Base-by-base conservation (phyloP, 2,113 vertebrate species). In the Petrocephalus zakoni region DNA sequence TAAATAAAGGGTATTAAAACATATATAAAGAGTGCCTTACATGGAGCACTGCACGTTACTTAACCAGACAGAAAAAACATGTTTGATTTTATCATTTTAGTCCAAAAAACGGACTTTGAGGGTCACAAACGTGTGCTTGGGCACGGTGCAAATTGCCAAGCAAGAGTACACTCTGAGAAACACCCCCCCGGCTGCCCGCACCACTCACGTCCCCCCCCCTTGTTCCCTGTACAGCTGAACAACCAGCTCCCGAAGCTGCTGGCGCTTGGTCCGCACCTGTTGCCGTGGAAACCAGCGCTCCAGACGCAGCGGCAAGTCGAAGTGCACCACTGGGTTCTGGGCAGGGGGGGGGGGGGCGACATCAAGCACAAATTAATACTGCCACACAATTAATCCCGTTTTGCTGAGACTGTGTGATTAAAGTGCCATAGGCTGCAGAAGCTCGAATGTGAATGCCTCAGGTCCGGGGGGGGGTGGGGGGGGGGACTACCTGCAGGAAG, bases 311-410 rank as follows among this genome's bases (percentile, higher is more conserved):
- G 98, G 97, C 58, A 97, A 94, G 83, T 98, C 97, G 93, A 99
- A 99, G 92, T 97, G 96, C 93, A 97, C 94, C 90, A 99, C 96
- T 7, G 98, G 98, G 94, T 98, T 96, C 98, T 99, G 95, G 64
- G 68, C n/a, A n/a, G 89, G 29, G 21, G 84, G 22, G 55, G 53
- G 89, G 15, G 34, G 51, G 21, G 2, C 2, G 29, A 29, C 85
- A 64, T 85, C 22, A 55, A 53, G 21, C n/a, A 34, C 84, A 85
- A 85, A 85, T 53, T 85, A 55, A 52, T 78, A 19, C 72, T 19
- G 34, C 15, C 17, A 68, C n/a, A 68, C n/a, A 29, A 34, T 42
- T 78, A 19, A 19, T 42, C 72, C 34, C 15, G 2, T 64, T 68
- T 29, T 68, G n/a, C n/a, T 29, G 61, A 11, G 9, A 68, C 61